Evolutionary conservation across 30 jellyfish, hydroid and myxozoan species (phyloP).

Genomic region (Chironex yamaguchii): DNA sequence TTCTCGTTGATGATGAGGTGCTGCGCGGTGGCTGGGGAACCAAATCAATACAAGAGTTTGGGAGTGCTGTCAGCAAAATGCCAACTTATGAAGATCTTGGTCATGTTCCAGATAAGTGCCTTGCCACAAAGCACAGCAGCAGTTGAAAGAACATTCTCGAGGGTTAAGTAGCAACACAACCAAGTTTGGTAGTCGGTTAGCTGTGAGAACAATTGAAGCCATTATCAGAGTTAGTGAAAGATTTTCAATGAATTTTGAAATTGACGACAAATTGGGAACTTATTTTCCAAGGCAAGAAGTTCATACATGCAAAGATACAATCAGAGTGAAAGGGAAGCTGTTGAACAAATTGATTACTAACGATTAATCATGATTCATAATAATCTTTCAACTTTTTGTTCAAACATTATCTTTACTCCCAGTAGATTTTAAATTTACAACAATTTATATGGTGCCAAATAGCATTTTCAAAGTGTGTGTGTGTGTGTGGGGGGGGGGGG

Average conservation of each 20-base stretch:
- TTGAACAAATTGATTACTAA: not conserved
- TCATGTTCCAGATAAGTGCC: slow-evolving; percentile 18
- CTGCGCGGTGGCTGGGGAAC: slow-evolving; percentile 39
- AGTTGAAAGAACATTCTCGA: slow-evolving; percentile 2
- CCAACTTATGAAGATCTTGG: slow-evolving; percentile 27
- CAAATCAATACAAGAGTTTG: not conserved
- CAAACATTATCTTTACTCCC: no score
- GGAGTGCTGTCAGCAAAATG: slow-evolving; percentile 15
- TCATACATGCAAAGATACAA: not conserved
- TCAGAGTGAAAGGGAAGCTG: not conserved
- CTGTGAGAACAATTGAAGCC: slow-evolving; percentile 46
- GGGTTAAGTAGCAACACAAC: slow-evolving; percentile 42
- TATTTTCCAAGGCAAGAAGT: not conserved
- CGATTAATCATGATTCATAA: no score
- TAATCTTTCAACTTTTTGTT: no score
- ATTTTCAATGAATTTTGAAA: slow-evolving; percentile 14
- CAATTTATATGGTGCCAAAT: no score
- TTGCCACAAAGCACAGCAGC: not conserved
- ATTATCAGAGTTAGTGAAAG: slow-evolving; percentile 54
- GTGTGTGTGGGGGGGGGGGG: no score
- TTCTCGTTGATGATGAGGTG: slow-evolving; percentile 12
- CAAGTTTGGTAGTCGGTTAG: slow-evolving; percentile 17
- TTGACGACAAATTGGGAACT: not conserved
- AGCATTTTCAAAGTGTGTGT: no score
- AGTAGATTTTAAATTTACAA: no score